A percentile compares a stretch with the other conserved stretches of the same genome.
Evolutionary conservation across 2,888 invertebrate species (phyloP).

Genomic region (Nowickia ferox): DNA sequence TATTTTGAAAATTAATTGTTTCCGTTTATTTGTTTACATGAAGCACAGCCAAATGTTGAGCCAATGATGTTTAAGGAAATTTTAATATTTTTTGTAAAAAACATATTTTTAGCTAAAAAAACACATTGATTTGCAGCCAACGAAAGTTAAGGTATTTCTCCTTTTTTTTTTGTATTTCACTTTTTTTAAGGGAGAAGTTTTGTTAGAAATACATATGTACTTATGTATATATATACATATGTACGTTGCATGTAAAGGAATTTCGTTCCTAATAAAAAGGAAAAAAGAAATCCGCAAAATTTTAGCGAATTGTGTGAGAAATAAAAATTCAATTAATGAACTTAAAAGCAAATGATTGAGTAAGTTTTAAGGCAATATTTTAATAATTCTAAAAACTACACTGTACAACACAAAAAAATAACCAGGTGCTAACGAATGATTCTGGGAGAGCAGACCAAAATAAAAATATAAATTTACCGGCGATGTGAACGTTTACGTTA

Average conservation of each 20-base stretch:
- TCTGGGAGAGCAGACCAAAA: too few relatives aligned
- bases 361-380: too few relatives aligned
- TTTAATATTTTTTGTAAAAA: conserved; percentile 78
- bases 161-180: conserved; percentile 55
- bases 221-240: too few relatives aligned
- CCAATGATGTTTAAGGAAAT: conserved; percentile 80
- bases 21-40: conserved; percentile 65
- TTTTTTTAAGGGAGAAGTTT: conserved; percentile 18
- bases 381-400: too few relatives aligned
- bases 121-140: conserved; percentile 73
- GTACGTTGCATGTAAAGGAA: not conserved
- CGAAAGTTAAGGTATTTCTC: conserved; percentile 77
- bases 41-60: conserved; percentile 65
- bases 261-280: not conserved
- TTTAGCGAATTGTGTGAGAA: too few relatives aligned
- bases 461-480: too few relatives aligned
- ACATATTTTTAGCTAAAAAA: conserved; percentile 79
- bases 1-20: conserved; percentile 67
- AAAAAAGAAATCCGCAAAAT: not conserved
- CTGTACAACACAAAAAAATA: too few relatives aligned
- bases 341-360: too few relatives aligned
- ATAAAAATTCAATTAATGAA: too few relatives aligned
- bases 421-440: too few relatives aligned
- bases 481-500: too few relatives aligned
- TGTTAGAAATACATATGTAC: conserved; percentile 1